Conservation (phyloP, 2,113 vertebrate species). For the Casuarius casuarius region DNA sequence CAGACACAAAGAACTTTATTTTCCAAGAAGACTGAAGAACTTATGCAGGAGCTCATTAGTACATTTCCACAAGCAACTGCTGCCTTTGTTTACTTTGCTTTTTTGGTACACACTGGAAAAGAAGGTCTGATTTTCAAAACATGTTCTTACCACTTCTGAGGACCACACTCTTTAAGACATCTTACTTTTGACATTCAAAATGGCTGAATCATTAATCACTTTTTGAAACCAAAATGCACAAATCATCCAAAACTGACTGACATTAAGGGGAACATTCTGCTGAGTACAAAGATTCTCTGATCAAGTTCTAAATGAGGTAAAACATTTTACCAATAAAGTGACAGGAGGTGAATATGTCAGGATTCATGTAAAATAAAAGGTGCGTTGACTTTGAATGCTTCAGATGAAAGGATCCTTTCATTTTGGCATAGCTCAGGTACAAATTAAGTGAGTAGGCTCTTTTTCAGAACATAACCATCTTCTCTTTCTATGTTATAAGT, state of each 20-base stretch:
- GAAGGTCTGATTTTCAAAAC: neutral
- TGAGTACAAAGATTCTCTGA: neutral
- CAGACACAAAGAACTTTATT: neutral
- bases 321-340: neutral
- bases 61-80: neutral
- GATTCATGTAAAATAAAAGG: slow-evolving; percentile 37
- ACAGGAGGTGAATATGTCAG: slow-evolving; percentile 14
- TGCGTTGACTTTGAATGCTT: neutral
- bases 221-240: neutral
- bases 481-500: neutral
- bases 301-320: neutral
- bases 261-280: neutral
- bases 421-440: neutral
- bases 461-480: neutral
- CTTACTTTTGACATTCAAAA: neutral
- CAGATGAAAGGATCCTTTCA: slow-evolving; percentile 23
- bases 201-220: neutral
- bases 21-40: neutral
- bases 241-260: neutral
- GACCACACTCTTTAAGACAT: neutral
- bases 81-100: neutral
- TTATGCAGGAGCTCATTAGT: neutral
- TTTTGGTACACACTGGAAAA: accelerated
- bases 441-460: neutral
- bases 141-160: neutral